Conservation (phyloP, 1,140 invertebrate species). For the Megalopta genalis region DNA sequence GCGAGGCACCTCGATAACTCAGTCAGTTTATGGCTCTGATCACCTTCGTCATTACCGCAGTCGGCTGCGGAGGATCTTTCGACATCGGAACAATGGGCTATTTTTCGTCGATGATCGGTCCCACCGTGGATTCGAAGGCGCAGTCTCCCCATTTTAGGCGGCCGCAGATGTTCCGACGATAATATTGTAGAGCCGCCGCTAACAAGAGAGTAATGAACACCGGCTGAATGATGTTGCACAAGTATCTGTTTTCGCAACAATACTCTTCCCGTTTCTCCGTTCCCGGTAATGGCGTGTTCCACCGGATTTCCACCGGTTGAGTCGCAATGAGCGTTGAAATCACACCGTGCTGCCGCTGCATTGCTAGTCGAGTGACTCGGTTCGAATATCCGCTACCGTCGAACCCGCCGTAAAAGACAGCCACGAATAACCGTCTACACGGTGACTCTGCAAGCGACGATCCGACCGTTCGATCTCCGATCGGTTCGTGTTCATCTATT, state of each 20-base stretch:
- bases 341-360: conserved; percentile 7
- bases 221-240: background rate
- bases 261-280: conserved; percentile 5
- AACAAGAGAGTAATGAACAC: background rate
- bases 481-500: too few species aligned
- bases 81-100: conserved; percentile 10
- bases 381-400: background rate
- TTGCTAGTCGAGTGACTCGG: background rate
- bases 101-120: background rate
- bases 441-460: too few species aligned
- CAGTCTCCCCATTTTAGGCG: background rate
- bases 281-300: conserved; percentile 14
- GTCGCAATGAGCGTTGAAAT: conserved; percentile 35
- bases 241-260: conserved; percentile 10
- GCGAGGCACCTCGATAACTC: too few species aligned
- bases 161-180: background rate
- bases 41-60: background rate
- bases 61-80: background rate
- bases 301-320: conserved; percentile 50
- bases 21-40: background rate
- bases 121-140: background rate
- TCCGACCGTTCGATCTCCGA: too few species aligned
- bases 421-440: too few species aligned
- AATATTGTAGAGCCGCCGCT: background rate
- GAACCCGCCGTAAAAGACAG: background rate